These are phyloP conservation scores for Steinernema scapterisci DNA, from an alignment of 2,888 invertebrate species.

Conservation along the genomic window DNA sequence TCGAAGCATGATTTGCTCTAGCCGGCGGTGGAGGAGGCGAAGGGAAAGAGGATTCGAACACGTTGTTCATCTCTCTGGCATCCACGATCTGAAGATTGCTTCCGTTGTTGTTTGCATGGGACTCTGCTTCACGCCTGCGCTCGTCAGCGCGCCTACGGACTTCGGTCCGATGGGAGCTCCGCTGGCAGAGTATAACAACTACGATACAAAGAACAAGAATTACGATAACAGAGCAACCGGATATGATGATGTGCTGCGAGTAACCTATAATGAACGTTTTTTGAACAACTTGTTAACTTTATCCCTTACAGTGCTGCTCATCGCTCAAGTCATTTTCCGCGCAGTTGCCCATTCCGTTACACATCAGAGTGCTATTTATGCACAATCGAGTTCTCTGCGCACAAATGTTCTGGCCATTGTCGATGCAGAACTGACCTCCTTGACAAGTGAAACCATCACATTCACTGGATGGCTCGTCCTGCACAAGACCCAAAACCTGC, in stretches of 20 bases:
- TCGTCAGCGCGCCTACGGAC: background rate
- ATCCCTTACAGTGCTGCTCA: conserved; percentile 65
- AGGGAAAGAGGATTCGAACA: background rate
- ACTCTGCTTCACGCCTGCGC: background rate
- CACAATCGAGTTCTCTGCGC: conserved; percentile 67
- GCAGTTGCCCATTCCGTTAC: conserved; percentile 69
- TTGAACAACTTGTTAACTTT: conserved; percentile 31
- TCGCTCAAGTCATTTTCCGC: conserved; percentile 69
- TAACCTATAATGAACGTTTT: background rate
- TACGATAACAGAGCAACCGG: background rate
- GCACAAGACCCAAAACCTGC: conserved; percentile 35
- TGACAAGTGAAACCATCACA: conserved; percentile 64
- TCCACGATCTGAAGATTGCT: background rate
- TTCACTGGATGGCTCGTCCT: conserved; percentile 28
- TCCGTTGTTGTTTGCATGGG: background rate
- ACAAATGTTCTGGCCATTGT: conserved; percentile 66
- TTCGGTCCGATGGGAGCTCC: background rate
- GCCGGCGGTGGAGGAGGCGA: background rate
- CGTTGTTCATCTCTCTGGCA: background rate
- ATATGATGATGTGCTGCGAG: conserved; percentile 18
- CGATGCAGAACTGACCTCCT: conserved; percentile 68
- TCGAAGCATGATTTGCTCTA: background rate
- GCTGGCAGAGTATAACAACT: background rate
- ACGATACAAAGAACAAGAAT: background rate
- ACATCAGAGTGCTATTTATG: conserved; percentile 68